A percentile compares a stretch with the other conserved stretches of the same genome.
Conservation (phyloP, 1,140 invertebrate species). For the Teleopsis dalmanni region DNA sequence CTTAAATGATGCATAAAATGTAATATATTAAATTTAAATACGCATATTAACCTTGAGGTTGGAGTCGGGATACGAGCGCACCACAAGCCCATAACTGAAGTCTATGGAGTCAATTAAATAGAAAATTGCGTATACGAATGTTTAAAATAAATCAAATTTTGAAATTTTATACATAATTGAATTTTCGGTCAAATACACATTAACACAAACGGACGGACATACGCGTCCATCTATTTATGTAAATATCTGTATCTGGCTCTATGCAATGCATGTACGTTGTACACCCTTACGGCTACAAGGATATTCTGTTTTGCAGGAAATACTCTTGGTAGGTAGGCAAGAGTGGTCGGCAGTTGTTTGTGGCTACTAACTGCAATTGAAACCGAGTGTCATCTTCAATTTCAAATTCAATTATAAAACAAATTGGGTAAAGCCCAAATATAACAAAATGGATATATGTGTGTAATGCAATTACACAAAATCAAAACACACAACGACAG, state of each 20-base stretch:
- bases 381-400: constrained; percentile 42
- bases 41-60: constrained; percentile 30
- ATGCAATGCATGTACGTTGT: no score
- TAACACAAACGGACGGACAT: constrained; percentile 14
- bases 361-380: no score
- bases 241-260: constrained; percentile 23
- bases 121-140: constrained; percentile 34
- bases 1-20: constrained; percentile 35
- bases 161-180: constrained; percentile 45
- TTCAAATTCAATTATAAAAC: constrained; percentile 46
- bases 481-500: background rate
- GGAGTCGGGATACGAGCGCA: no score
- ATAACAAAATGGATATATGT: constrained; percentile 21
- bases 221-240: background rate
- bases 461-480: background rate
- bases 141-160: constrained; percentile 29
- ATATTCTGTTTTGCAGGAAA: no score
- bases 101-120: constrained; percentile 41
- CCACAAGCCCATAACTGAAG: constrained; percentile 10
- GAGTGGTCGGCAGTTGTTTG: no score
- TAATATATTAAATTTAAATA: constrained; percentile 19
- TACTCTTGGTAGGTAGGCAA: no score
- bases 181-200: constrained; percentile 29
- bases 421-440: constrained; percentile 31
- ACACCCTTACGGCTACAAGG: no score